Evolutionary conservation across 2,888 invertebrate genomes (phyloP), one percentile per base, ranked within the genome.

Genomic region (Limenitis camilla): DNA sequence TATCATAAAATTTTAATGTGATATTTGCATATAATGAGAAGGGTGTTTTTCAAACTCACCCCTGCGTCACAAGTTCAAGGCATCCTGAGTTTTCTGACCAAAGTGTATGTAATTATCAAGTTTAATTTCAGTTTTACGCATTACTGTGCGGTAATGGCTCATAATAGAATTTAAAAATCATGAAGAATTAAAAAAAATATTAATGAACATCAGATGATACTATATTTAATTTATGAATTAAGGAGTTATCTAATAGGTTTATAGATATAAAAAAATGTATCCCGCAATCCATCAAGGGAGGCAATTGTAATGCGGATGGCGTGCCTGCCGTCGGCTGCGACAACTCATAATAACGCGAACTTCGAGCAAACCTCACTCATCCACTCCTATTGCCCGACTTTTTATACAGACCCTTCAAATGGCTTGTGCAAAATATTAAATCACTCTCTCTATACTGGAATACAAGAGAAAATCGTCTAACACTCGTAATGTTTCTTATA

Each of bases 281-380:
- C 36, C 40, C 43, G 55, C 56, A 62, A 65, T 61, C 58, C 61
- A 63, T 61, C 62, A 63, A 56, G 56, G 41, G 8, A 28, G 46
- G 50, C 56, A 61, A 64, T 68, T 64, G 60, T 58, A 55, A 62
- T 63, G 55, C 63, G 49, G 52, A 49, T 40, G 61, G 61, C 62
- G 62, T 61, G 46, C 59, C 42, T 40, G 63, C 56, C 64, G 58
- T 61, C 67, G 63, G 64, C 63, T 66, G 66, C 58, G 65, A 64
- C 66, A 62, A 61, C 61, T 65, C 63, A 65, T 67, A 66, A 65
- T 61, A 61, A 52, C 56, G 53, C 51, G 46, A 62, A 56, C 56
- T 53, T 52, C 49, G 48, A 58, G 49, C 55, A 58, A 62, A 67
- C 59, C 61, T 63, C 55, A 53, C 60, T 54, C 49, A 49, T 53